Base-by-base conservation (phyloP, 2,888 invertebrate species). In the Dioctria linearis region DNA sequence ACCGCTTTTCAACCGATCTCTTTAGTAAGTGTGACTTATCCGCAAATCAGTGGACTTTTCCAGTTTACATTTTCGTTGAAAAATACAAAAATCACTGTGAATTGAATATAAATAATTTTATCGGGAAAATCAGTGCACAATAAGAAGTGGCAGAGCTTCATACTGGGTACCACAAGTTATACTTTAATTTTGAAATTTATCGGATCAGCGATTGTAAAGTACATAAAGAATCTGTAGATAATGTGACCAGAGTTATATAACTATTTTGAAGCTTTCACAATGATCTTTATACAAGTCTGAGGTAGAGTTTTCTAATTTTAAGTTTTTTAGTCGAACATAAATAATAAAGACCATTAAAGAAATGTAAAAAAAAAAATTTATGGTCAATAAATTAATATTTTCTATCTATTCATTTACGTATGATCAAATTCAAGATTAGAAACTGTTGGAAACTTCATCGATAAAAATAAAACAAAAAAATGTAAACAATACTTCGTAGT, bases 231-330 rank as follows among this genome's bases (percentile, higher is more conserved):
- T 11, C n/a, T 54, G 25, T 37, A 39, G 9, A 69, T 5, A 49
- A 69, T 69, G 51, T 51, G 51, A 51, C 49, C 51, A 25, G n/a
- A 4, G 25, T 69, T 69, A 69, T 6, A 39, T 49, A 69, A 69
- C 37, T 8, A 25, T 51, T 69, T 49, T 49, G 49, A 9, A 51
- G 69, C 69, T 69, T 69, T 69, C 69, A 49, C 69, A 69, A 69
- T 4, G 39, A 61, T 54, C 11, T 54, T 54, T 54, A 25, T 54
- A 8, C 54, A n/a, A 11, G n/a, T 11, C 11, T n/a, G 54, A 46
- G 49, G 5, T 46, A 2, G 54, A 54, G 54, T 54, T 54, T 25
- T 54, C 54, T 54, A 54, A 54, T 54, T 54, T 54, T 54, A n/a
- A 25, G 25, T 25, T 25, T 25, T 25, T 25, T 25, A 25, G 25